Conservation (phyloP, 2,113 vertebrate species). For the Tragelaphus strepsiceros region DNA sequence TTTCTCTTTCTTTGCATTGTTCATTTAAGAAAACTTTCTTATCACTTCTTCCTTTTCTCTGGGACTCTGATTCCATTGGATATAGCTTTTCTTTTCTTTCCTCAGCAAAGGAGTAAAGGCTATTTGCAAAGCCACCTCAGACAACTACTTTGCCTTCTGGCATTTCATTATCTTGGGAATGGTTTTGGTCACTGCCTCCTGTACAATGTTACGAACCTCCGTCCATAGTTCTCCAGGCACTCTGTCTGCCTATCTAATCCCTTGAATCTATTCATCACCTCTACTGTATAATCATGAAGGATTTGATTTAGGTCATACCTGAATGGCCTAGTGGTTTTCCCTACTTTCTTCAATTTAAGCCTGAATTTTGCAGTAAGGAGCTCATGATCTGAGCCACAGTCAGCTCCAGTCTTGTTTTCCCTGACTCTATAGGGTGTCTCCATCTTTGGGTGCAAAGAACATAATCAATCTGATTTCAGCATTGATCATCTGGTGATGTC, state of each 20-base stretch:
- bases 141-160: neutral
- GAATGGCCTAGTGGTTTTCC: neutral
- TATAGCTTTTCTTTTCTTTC: neutral
- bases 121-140: neutral
- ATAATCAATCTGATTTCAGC: neutral
- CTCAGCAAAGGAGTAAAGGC: neutral
- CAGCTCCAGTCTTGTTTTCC: neutral
- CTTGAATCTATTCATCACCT: neutral
- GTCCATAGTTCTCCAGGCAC: neutral
- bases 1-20: neutral
- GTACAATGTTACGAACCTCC: neutral
- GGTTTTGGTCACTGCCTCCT: neutral
- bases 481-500: neutral
- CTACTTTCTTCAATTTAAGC: neutral
- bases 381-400: neutral
- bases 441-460: neutral
- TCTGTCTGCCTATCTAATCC: neutral
- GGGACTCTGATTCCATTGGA: neutral
- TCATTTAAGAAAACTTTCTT: neutral
- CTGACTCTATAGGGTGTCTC: neutral
- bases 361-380: neutral
- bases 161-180: neutral
- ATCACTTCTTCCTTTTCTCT: neutral
- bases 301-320: neutral
- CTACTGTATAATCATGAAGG: neutral